Conservation (phyloP, 2,888 invertebrate species). For the Amitus sp. region DNA sequence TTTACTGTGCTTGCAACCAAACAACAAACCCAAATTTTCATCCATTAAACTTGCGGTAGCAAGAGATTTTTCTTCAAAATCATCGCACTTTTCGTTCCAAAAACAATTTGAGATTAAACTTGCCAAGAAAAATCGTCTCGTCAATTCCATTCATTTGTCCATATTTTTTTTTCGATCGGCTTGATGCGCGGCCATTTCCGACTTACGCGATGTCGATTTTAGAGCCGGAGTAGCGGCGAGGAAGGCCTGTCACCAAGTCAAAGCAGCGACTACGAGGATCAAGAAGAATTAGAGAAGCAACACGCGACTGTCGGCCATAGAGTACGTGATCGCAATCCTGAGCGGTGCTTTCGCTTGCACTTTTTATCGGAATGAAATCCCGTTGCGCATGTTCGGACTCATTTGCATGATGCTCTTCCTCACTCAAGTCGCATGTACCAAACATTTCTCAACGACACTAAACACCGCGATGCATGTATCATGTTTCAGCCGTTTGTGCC, state of each 20-base stretch:
- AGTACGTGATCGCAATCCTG: slow-evolving; percentile 67
- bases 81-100: slow-evolving; percentile 9
- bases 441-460: slow-evolving; percentile 7
- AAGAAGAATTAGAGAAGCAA: slow-evolving; percentile 72
- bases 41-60: too few relatives aligned
- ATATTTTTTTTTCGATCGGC: slow-evolving; percentile 33
- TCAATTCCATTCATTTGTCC: slow-evolving; percentile 31
- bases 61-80: not conserved
- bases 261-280: slow-evolving; percentile 77
- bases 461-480: too few relatives aligned
- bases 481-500: too few relatives aligned
- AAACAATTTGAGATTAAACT: too few relatives aligned
- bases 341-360: slow-evolving; percentile 34
- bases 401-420: slow-evolving; percentile 22
- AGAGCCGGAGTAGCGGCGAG: slow-evolving; percentile 69
- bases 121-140: slow-evolving; percentile 31
- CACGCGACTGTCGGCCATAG: slow-evolving; percentile 74
- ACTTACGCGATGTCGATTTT: slow-evolving; percentile 53
- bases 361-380: slow-evolving; percentile 22
- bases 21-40: too few relatives aligned
- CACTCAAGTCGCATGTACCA: slow-evolving; percentile 10
- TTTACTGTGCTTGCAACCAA: too few relatives aligned
- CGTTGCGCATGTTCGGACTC: slow-evolving; percentile 26
- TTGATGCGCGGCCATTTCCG: slow-evolving; percentile 46
- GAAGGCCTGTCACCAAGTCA: slow-evolving; percentile 74